These are phyloP conservation scores for Eulemur rubriventer DNA, from an alignment of 2,797 vertebrate genomes.

Conservation along the genomic window DNA sequence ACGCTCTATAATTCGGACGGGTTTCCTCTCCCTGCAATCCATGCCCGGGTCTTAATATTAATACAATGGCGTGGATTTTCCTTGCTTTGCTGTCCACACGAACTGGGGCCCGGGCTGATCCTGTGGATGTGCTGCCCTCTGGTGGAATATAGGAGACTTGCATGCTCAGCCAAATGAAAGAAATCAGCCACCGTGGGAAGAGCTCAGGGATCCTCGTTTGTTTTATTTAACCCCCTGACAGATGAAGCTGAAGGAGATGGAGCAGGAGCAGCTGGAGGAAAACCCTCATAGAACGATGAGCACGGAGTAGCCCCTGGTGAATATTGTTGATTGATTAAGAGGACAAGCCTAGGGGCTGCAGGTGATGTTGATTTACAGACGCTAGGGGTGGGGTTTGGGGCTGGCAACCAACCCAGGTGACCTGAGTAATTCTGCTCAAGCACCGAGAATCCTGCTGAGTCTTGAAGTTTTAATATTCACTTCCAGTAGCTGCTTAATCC, in stretches of 20 bases:
- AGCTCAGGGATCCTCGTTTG: background rate
- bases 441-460: background rate
- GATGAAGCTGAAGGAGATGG: background rate
- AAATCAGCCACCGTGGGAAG: background rate
- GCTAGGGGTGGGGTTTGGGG: background rate
- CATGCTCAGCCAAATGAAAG: background rate
- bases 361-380: background rate
- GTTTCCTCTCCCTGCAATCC: background rate
- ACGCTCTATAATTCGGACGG: background rate
- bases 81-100: rapidly evolving
- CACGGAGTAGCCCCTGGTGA: background rate
- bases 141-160: background rate
- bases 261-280: background rate
- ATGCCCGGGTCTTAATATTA: rapidly evolving
- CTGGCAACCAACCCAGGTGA: background rate
- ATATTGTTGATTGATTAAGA: background rate
- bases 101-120: background rate
- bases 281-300: background rate
- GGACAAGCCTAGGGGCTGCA: background rate
- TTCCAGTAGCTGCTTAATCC: background rate
- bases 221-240: background rate
- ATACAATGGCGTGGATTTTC: rapidly evolving
- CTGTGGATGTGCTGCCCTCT: constrained; percentile 18
- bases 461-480: background rate
- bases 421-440: background rate